phyloP scores from a whole-genome alignment of 1,140 invertebrate species.

The Sminthurides bifidus region DNA sequence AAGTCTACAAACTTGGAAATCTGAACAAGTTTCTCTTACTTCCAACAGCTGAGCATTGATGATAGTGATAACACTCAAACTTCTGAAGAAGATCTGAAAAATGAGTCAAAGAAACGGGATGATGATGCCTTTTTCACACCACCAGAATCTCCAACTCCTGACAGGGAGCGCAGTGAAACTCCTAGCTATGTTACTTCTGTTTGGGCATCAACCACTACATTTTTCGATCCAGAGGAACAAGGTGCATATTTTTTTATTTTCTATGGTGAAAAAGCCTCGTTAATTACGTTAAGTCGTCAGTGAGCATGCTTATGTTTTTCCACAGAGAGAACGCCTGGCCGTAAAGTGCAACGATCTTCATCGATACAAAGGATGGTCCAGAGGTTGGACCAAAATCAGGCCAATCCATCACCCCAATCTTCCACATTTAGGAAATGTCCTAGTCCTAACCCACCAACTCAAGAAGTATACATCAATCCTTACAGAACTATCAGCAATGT shows the following conservation, averaged over 20 bases:
- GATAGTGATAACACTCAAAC: no score
- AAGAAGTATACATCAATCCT: slow-evolving; percentile 9
- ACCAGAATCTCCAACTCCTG: neutral
- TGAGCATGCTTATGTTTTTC: neutral
- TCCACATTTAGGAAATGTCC: neutral
- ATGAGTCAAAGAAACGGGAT: no score
- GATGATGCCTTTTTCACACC: neutral
- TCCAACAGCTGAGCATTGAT: no score
- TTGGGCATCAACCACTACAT: neutral
- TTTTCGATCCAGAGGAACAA: no score
- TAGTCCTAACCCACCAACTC: neutral
- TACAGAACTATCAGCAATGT: slow-evolving; percentile 10
- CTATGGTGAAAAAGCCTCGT: neutral
- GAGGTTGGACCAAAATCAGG: slow-evolving; percentile 4
- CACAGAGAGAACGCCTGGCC: neutral
- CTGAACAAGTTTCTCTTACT: neutral
- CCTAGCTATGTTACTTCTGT: slow-evolving; percentile 1
- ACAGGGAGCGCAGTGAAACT: neutral
- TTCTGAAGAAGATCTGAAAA: no score
- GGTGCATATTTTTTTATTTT: neutral
- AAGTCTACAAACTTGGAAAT: neutral
- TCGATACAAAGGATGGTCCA: slow-evolving; percentile 13
- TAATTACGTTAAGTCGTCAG: neutral
- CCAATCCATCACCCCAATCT: neutral
- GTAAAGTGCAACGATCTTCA: slow-evolving; percentile 4